A percentile compares a stretch with the other conserved stretches of the same genome.
Evolutionary conservation across 2,888 invertebrate genomes (phyloP).

Genomic region (Dyspetes luteomarginatus): DNA sequence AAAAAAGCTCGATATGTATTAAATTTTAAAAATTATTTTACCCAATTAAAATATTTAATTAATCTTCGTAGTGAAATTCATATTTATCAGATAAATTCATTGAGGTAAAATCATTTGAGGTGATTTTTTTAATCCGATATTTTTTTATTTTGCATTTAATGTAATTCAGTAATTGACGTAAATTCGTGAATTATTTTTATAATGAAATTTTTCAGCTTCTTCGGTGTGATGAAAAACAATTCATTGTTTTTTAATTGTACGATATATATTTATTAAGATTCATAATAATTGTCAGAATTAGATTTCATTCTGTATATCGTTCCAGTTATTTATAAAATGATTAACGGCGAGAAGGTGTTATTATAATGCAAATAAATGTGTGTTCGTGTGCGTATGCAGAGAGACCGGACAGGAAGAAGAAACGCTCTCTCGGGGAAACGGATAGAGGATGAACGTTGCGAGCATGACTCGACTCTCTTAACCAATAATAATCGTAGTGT

Average conservation of each 20-base stretch:
- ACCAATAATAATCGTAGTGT: conserved; percentile 24
- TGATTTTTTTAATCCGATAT: too few species aligned
- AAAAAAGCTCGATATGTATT: too few species aligned
- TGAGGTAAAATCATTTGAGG: too few species aligned
- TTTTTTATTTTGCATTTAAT: too few species aligned
- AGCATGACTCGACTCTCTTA: conserved; percentile 56
- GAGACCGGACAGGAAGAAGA: conserved; percentile 49
- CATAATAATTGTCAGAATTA: conserved; percentile 28
- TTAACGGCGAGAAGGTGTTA: too few species aligned
- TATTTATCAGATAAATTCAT: too few species aligned
- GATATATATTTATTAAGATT: background rate
- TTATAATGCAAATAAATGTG: background rate
- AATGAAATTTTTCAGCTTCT: background rate
- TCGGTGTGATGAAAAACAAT: background rate
- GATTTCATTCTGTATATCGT: conserved; percentile 29
- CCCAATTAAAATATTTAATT: background rate
- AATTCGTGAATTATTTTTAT: too few species aligned
- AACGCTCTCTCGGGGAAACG: conserved; percentile 42
- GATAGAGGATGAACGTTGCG: conserved; percentile 50
- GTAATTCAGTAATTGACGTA: too few species aligned
- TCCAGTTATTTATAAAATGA: conserved; percentile 41
- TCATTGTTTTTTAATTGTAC: background rate
- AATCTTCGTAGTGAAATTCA: too few species aligned
- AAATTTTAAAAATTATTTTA: too few species aligned
- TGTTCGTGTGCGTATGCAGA: background rate